phyloP scores from a whole-genome alignment of 2,888 invertebrate species.

The Tridacna crocea region DNA sequence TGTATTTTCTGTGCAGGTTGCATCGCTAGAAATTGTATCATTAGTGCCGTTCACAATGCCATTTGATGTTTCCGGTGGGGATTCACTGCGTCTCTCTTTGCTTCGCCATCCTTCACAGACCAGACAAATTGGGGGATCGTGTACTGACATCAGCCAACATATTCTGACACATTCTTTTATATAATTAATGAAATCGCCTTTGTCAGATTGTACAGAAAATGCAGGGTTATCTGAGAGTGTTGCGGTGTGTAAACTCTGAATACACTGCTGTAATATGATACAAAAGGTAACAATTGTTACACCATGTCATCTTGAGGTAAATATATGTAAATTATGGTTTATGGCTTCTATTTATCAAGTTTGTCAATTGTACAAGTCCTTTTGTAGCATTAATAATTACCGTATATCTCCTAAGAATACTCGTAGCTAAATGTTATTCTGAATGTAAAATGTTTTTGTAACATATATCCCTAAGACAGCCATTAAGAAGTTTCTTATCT shows the following conservation, averaged over 20 bases:
- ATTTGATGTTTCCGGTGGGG: no score
- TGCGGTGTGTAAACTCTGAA: neutral
- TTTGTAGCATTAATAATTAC: neutral
- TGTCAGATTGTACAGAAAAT: neutral
- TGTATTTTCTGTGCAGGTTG: no score
- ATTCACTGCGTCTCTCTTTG: neutral
- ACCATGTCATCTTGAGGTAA: neutral
- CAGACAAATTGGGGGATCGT: conserved; percentile 10
- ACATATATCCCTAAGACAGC: no score
- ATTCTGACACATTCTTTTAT: conserved; percentile 3
- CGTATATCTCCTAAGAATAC: neutral
- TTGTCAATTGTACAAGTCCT: no score
- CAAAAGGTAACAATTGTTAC: neutral
- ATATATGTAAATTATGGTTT: no score
- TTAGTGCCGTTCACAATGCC: no score
- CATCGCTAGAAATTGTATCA: no score
- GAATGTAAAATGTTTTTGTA: no score
- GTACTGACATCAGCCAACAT: conserved; percentile 15
- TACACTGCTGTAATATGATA: neutral
- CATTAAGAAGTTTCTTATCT: no score
- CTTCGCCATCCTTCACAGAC: conserved; percentile 6
- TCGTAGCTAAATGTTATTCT: no score
- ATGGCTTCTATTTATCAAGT: no score
- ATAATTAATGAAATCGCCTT: neutral
- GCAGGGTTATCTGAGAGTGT: neutral